Percentiles rank a stretch among this genome's conserved stretches.
Evolutionary conservation across 1,140 invertebrate genomes (phyloP).

Genomic region (Ooceraea biroi): DNA sequence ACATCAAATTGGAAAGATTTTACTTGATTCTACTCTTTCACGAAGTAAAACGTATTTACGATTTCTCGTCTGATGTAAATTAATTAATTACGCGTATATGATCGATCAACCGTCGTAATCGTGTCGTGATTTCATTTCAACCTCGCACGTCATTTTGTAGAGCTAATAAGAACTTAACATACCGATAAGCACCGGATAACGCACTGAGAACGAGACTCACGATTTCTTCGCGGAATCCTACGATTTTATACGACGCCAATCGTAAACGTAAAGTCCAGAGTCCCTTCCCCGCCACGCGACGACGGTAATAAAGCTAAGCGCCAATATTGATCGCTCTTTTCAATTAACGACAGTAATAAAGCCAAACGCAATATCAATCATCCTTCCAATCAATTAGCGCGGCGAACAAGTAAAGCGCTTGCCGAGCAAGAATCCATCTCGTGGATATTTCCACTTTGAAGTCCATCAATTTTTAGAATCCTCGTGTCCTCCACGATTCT

Average conservation of each 20-base stretch:
- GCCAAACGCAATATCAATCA: not conserved
- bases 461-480: not conserved
- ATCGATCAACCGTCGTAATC: slow-evolving; percentile 7
- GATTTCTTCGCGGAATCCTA: not conserved
- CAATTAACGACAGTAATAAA: slow-evolving; percentile 33
- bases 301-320: slow-evolving; percentile 31
- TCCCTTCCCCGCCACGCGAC: slow-evolving; percentile 36
- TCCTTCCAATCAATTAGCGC: slow-evolving; percentile 12
- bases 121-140: slow-evolving; percentile 8
- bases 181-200: not conserved
- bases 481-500: not conserved
- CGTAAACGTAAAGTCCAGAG: slow-evolving; percentile 18
- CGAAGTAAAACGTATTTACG: not conserved
- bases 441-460: not conserved
- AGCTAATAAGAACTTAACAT: slow-evolving; percentile 1
- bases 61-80: not conserved
- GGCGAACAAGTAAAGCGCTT: not conserved
- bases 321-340: not conserved
- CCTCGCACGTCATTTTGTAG: slow-evolving; percentile 1
- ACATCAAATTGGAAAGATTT: not conserved
- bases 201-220: slow-evolving; percentile 7
- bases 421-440: not conserved
- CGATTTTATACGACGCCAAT: slow-evolving; percentile 40
- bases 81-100: not conserved
- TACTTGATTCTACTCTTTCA: not conserved